These are phyloP conservation scores for Sporophila hypoxantha DNA, from an alignment of 2,113 vertebrate genomes.

Conservation along the genomic window DNA sequence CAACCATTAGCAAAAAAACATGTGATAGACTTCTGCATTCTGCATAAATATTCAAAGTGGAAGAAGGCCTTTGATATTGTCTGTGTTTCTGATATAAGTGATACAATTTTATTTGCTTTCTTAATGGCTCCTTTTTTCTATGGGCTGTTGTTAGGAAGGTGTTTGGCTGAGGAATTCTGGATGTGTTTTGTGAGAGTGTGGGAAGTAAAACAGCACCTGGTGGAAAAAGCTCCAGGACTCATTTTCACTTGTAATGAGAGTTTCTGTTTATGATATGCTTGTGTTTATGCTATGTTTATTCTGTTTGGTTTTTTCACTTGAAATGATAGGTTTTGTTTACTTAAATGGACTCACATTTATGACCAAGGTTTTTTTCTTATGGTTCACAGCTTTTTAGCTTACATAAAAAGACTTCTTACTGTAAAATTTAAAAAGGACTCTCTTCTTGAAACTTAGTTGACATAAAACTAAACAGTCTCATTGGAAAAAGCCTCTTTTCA, in stretches of 20 bases:
- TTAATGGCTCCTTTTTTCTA: background rate
- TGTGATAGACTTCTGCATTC: background rate
- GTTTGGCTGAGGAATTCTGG: background rate
- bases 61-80: background rate
- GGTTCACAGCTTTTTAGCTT: background rate
- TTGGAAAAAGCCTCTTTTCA: background rate
- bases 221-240: background rate
- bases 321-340: background rate
- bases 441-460: background rate
- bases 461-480: rapidly evolving
- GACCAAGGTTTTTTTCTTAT: background rate
- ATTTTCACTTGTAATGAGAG: background rate
- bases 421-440: background rate
- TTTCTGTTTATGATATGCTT: background rate
- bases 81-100: background rate
- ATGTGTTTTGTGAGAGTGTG: background rate
- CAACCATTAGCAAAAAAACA: background rate
- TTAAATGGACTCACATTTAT: background rate
- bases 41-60: background rate
- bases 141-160: background rate
- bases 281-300: background rate
- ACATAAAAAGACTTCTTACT: background rate
- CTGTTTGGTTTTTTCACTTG: background rate
- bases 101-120: background rate
- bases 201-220: background rate